Evolutionary conservation across 2,797 vertebrate genomes (phyloP).

Genomic region (Semaprochilodus insignis): DNA sequence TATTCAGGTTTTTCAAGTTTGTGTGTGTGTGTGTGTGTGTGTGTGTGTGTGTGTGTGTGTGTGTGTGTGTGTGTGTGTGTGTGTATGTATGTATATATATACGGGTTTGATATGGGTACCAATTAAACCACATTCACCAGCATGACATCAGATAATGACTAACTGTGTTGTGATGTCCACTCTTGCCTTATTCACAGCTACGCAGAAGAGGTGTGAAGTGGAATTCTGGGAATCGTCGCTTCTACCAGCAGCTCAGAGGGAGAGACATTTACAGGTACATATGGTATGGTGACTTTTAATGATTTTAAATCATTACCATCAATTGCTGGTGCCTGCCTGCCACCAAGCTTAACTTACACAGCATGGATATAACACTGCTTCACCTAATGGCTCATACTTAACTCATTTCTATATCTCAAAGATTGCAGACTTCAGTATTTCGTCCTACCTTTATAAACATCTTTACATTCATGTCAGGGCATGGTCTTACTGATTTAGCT

Average conservation of each 20-base stretch:
- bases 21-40: no score
- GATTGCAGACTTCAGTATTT: conserved; percentile 1
- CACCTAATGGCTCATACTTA: conserved; percentile 11
- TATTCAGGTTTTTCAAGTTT: no score
- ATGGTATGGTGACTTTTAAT: conserved; percentile 69
- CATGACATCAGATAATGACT: not conserved
- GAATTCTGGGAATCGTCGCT: conserved; percentile 39
- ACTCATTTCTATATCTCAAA: conserved; percentile 8
- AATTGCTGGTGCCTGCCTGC: not conserved
- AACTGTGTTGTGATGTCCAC: not conserved
- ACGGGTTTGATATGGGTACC: no score
- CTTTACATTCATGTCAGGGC: not conserved
- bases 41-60: no score
- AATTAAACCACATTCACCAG: not conserved
- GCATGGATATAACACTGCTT: conserved; percentile 17
- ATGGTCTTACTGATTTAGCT: conserved; percentile 30
- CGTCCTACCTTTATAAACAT: not conserved
- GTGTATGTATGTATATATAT: not conserved
- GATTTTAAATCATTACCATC: conserved; percentile 46
- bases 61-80: no score
- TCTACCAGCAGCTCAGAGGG: conserved; percentile 46
- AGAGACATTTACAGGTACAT: conserved; percentile 74
- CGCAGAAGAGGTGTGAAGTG: conserved; percentile 60
- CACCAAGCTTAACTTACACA: conserved; percentile 1
- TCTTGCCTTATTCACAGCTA: conserved; percentile 57